These are phyloP conservation scores for Eumeta japonica DNA, from an alignment of 1,140 invertebrate genomes.

Conservation along the genomic window DNA sequence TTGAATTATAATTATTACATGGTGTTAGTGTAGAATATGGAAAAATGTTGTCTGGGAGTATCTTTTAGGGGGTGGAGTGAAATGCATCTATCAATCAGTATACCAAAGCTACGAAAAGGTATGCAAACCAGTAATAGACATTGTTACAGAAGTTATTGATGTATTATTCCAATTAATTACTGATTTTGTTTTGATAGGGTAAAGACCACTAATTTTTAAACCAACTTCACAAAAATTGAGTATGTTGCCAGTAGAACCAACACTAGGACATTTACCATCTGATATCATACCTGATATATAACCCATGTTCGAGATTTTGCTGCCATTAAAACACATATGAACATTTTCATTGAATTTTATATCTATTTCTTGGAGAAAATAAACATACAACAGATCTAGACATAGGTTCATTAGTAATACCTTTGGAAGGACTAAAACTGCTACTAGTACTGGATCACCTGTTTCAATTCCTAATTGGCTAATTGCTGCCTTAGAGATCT, in stretches of 20 bases:
- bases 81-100: constrained; percentile 71
- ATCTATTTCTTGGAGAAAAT: constrained; percentile 83
- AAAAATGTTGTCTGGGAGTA: constrained; percentile 73
- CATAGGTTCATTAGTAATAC: constrained; percentile 76
- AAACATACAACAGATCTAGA: constrained; percentile 81
- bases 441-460: constrained; percentile 77
- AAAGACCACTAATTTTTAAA: constrained; percentile 85
- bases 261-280: constrained; percentile 84
- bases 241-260: constrained; percentile 84
- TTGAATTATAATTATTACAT: constrained; percentile 82
- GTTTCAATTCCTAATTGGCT: constrained; percentile 76
- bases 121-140: constrained; percentile 82
- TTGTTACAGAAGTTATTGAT: constrained; percentile 77
- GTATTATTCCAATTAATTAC: constrained; percentile 77
- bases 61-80: constrained; percentile 81
- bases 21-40: constrained; percentile 81
- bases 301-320: constrained; percentile 87
- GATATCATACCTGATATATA: constrained; percentile 90
- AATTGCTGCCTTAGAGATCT: constrained; percentile 75
- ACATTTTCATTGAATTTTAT: constrained; percentile 94
- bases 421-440: constrained; percentile 82
- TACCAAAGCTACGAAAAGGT: constrained; percentile 86
- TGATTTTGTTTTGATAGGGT: constrained; percentile 74
- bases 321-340: constrained; percentile 95
- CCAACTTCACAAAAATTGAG: constrained; percentile 90